phyloP scores from a whole-genome alignment of 2,113 vertebrate genomes.

The Anolis carolinensis region DNA sequence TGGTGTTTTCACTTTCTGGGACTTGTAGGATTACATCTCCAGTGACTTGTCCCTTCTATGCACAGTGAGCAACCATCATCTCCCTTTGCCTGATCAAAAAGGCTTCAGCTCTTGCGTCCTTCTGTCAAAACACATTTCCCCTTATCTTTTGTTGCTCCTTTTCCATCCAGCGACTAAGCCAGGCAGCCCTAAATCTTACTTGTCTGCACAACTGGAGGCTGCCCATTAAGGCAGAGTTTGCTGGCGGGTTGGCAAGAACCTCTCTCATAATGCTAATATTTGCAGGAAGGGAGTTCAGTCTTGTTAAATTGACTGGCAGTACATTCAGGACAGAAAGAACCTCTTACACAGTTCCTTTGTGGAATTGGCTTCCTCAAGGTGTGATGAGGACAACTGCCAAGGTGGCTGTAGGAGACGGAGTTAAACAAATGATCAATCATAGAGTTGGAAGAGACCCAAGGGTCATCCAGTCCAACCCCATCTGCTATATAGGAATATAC shows the following conservation, averaged over 20 bases:
- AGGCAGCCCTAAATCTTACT: not conserved
- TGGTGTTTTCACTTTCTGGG: not conserved
- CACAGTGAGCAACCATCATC: not conserved
- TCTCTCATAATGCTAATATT: not conserved
- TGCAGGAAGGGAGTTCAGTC: not conserved
- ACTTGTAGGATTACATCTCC: not conserved
- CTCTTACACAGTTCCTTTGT: not conserved
- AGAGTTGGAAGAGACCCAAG: too few relatives aligned
- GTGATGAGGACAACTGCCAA: not conserved
- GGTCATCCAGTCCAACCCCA: too few relatives aligned
- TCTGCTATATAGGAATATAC: too few relatives aligned
- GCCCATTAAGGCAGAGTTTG: not conserved
- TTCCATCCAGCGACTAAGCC: not conserved
- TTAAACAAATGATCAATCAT: not conserved
- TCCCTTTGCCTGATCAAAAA: not conserved
- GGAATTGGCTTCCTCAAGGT: not conserved
- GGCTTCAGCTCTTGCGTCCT: not conserved
- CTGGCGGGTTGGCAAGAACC: not conserved
- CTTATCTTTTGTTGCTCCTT: not conserved
- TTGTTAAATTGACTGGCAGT: not conserved
- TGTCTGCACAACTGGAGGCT: not conserved
- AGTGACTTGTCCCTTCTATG: not conserved
- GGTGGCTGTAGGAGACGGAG: not conserved
- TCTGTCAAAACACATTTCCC: not conserved
- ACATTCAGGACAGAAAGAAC: not conserved